Conservation (phyloP, 2,888 invertebrate species). For the Eurytoma californica region DNA sequence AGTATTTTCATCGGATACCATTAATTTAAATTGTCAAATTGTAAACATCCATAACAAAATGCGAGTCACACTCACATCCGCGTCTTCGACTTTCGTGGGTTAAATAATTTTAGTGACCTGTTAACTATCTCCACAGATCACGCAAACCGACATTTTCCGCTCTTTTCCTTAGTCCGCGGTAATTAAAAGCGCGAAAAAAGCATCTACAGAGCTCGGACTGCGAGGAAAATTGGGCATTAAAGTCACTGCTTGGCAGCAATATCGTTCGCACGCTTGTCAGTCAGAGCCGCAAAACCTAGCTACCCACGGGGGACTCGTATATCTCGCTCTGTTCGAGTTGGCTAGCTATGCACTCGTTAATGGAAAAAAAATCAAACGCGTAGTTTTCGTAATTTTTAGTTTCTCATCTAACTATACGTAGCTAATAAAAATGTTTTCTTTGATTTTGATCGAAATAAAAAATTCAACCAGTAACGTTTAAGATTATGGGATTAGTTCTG, state of each 20-base stretch:
- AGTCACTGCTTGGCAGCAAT: background rate
- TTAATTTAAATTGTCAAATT: slow-evolving; percentile 14
- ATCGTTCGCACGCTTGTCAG: slow-evolving; percentile 30
- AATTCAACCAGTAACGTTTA: no score
- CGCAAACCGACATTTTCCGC: no score
- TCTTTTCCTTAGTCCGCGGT: background rate
- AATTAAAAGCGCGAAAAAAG: slow-evolving; percentile 37
- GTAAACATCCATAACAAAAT: slow-evolving; percentile 3
- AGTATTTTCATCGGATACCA: background rate
- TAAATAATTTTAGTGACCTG: no score
- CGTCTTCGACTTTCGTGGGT: no score
- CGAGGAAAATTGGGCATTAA: slow-evolving; percentile 9
- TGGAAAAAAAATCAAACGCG: no score
- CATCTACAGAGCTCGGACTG: background rate
- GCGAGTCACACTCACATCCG: background rate
- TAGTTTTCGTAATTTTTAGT: no score
- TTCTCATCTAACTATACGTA: no score
- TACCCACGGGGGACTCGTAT: background rate
- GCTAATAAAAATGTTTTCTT: no score
- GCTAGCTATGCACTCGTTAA: no score
- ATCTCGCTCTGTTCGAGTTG: background rate
- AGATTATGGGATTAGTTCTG: no score
- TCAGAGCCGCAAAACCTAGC: slow-evolving; percentile 6
- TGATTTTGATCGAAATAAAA: no score
- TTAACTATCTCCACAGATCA: no score